Base-by-base conservation (phyloP, 2,797 vertebrate genomes). In the Halcyon chelicuti region DNA sequence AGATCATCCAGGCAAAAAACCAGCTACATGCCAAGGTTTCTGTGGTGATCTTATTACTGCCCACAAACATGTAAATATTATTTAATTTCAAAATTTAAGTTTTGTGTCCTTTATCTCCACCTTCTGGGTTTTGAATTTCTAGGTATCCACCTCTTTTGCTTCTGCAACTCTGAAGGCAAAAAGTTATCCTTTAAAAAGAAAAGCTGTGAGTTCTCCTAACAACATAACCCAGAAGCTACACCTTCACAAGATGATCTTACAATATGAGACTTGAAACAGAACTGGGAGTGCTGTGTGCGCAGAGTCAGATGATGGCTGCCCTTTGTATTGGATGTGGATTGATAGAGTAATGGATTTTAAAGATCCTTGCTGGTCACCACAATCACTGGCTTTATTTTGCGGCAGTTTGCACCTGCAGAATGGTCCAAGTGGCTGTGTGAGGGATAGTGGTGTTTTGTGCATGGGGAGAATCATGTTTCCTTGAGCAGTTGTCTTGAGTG, bases 361-460 rank as follows among this genome's bases (percentile, higher is more conserved):
- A 86, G 80, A 28, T 68, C 39, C 31, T 66, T 2, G 2, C 19
- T 54, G 74, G 21, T 67, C 33, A 4, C 68, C 15, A 9, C 44
- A 60, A 3, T 86, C 6, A 11, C 4, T 58, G 70, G 23, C 68
- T 74, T 74, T 8, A 8, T 83, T 88, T 91, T 90, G 54, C 33
- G 0, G 6, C 57, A 71, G 21, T 88, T 88, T 66, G 51, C 55
- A 70, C 28, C 70, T 81, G 85, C 79, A 84, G 70, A 71, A 68
- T 39, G 79, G 86, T 37, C 37, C 1, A 5, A 87, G 57, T 6
- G 55, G 31, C 18, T 2, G 1, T 16, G 23, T 33, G 37, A 72
- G 62, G 22, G 60, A 39, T 35, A 2, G 3, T 0, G 0, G 39
- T 1, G 8, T 46, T 82, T 44, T 54, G 47, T 51, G 8, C 2